Evolutionary conservation across 2,113 vertebrate genomes (phyloP).

Genomic region (Athene noctua): DNA sequence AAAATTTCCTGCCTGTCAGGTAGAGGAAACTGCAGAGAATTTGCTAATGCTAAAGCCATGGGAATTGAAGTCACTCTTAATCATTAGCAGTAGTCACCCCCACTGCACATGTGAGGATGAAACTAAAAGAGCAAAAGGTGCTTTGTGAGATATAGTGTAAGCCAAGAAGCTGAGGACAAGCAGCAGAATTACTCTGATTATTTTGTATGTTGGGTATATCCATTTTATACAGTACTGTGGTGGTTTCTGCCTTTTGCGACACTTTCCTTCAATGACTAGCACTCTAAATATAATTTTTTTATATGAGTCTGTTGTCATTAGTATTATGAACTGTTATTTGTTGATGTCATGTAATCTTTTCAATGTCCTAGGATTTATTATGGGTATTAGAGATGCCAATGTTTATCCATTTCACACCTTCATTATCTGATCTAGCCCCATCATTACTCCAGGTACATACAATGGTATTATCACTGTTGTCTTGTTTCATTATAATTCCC

Average conservation of each 20-base stretch:
- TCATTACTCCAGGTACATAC: not conserved
- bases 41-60: not conserved
- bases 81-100: not conserved
- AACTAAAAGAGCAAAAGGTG: not conserved
- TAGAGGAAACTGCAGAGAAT: not conserved
- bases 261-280: not conserved
- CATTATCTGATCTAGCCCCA: slow-evolving; percentile 33
- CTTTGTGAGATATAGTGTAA: not conserved
- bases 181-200: not conserved
- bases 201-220: not conserved
- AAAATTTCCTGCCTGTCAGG: not conserved
- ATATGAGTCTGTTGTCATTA: slow-evolving; percentile 6
- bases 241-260: not conserved
- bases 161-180: not conserved
- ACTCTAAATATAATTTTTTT: not conserved
- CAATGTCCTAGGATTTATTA: slow-evolving; percentile 30
- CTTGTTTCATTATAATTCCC: slow-evolving; percentile 59
- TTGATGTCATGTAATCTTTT: slow-evolving; percentile 27
- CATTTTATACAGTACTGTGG: not conserved
- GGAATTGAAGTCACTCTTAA: not conserved
- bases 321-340: slow-evolving; percentile 3
- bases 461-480: slow-evolving; percentile 14
- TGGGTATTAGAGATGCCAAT: slow-evolving; percentile 13
- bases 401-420: slow-evolving; percentile 45
- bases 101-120: not conserved